These are phyloP conservation scores for Harpagifer antarcticus DNA, from an alignment of 2,797 vertebrate genomes.

Conservation along the genomic window DNA sequence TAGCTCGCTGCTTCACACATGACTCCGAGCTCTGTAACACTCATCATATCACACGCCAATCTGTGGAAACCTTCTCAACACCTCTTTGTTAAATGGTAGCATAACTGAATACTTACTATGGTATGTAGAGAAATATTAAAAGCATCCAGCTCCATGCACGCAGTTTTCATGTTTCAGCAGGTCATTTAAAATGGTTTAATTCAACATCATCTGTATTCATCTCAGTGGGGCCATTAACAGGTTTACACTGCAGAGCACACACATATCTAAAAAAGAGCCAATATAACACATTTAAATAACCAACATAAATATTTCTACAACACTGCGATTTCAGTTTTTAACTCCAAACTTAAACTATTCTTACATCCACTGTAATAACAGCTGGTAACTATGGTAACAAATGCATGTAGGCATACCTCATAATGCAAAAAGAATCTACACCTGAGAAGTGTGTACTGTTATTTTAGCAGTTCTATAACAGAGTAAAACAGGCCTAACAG, in stretches of 20 bases:
- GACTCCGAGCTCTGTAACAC: not conserved
- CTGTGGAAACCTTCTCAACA: not conserved
- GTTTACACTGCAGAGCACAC: not conserved
- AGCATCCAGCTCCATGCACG: not conserved
- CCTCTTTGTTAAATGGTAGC: not conserved
- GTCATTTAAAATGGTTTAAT: not conserved
- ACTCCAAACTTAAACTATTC: too few relatives aligned
- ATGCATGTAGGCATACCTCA: too few relatives aligned
- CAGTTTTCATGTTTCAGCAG: not conserved
- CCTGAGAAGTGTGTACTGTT: too few relatives aligned
- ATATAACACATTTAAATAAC: not conserved
- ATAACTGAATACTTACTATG: not conserved
- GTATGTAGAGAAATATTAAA: not conserved
- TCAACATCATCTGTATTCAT: not conserved
- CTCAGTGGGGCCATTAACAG: not conserved
- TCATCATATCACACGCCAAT: not conserved
- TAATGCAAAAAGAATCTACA: too few relatives aligned
- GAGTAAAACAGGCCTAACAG: too few relatives aligned
- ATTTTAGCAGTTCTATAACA: too few relatives aligned
- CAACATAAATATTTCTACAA: not conserved
- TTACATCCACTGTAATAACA: too few relatives aligned
- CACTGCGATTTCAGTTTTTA: too few relatives aligned
- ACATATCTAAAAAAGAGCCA: not conserved
- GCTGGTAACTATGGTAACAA: too few relatives aligned
- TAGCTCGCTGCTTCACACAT: conserved; percentile 13